A percentile compares a stretch with the other conserved stretches of the same genome.
These are phyloP conservation scores for Dendrocincla tyrannina DNA, from an alignment of 2,797 vertebrate species.

Conservation along the genomic window DNA sequence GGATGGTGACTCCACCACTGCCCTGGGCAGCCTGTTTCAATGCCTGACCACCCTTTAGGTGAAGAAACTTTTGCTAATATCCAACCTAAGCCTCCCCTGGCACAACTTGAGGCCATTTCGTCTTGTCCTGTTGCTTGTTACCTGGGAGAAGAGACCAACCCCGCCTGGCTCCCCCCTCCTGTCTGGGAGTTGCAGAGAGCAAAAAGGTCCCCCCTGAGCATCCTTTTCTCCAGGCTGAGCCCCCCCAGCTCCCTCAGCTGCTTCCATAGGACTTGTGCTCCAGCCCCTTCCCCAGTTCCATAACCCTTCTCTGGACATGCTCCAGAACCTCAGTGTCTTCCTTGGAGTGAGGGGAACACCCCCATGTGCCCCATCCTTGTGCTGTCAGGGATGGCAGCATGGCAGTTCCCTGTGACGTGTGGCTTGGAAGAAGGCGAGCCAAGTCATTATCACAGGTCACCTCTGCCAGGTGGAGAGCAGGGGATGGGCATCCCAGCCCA, in stretches of 20 bases:
- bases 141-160: not conserved
- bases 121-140: accelerated
- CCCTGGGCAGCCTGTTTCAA: not conserved
- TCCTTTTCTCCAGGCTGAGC: not conserved
- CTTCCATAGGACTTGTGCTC: not conserved
- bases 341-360: not conserved
- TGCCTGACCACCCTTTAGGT: not conserved
- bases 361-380: not conserved
- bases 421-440: not conserved
- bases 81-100: not conserved
- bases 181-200: not conserved
- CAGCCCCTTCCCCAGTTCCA: not conserved
- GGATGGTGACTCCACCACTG: not conserved
- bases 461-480: not conserved
- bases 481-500: not conserved
- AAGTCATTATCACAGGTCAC: not conserved
- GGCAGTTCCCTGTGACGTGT: accelerated
- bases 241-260: accelerated
- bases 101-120: not conserved
- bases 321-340: not conserved
- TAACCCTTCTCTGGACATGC: not conserved
- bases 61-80: not conserved
- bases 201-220: not conserved
- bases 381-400: not conserved
- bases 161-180: not conserved